These are phyloP conservation scores for Sinopyrophorus schimmeli DNA, from an alignment of 2,888 invertebrate genomes.

Conservation along the genomic window DNA sequence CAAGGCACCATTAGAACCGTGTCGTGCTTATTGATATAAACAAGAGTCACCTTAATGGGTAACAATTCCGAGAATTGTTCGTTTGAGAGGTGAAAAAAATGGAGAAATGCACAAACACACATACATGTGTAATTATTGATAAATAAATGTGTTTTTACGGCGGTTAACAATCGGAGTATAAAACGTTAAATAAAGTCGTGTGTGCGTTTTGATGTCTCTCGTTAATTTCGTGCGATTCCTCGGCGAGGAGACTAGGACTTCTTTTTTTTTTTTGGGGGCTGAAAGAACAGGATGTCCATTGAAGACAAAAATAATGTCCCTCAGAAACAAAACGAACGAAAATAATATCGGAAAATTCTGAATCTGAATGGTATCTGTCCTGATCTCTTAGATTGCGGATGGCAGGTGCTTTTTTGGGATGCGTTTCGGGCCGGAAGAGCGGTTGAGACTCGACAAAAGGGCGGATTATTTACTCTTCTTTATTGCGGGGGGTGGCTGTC, in stretches of 20 bases:
- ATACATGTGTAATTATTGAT: conserved; percentile 30
- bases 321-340: conserved; percentile 30
- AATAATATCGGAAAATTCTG: conserved; percentile 31
- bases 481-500: conserved; percentile 7
- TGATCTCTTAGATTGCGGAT: conserved; percentile 28
- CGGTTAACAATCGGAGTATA: conserved; percentile 29
- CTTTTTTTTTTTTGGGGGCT: too few species aligned
- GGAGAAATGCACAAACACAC: conserved; percentile 14
- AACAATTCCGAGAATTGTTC: conserved; percentile 11
- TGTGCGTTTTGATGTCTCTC: conserved; percentile 2
- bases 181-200: conserved; percentile 10
- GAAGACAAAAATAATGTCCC: conserved; percentile 32
- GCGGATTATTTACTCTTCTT: conserved; percentile 45
- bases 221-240: neutral
- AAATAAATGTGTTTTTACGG: conserved; percentile 29
- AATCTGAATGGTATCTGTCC: conserved; percentile 34
- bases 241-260: too few species aligned
- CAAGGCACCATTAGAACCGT: conserved; percentile 15
- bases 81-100: conserved; percentile 6
- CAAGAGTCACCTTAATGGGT: conserved; percentile 16
- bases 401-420: conserved; percentile 32
- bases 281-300: conserved; percentile 34
- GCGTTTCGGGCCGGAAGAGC: conserved; percentile 39
- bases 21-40: conserved; percentile 16
- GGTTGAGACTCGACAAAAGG: conserved; percentile 41